Conservation (phyloP, 2,888 invertebrate genomes). For the Parochlus steinenii region DNA sequence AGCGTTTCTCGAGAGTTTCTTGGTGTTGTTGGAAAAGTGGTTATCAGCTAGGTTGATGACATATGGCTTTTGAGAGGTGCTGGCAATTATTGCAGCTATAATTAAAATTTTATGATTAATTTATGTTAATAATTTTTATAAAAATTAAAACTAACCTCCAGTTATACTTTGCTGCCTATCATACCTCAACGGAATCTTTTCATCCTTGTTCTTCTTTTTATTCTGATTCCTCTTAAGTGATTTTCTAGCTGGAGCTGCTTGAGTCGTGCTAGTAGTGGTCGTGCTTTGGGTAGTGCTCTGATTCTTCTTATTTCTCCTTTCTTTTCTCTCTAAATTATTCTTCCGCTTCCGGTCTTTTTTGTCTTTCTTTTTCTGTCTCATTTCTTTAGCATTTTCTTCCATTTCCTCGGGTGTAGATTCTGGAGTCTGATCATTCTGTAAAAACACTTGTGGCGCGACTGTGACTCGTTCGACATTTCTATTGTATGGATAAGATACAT, state of each 20-base stretch:
- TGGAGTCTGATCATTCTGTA: slow-evolving; percentile 25
- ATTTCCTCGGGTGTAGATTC: slow-evolving; percentile 18
- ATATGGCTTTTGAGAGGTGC: slow-evolving; percentile 4
- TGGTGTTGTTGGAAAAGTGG: not conserved
- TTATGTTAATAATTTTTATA: too few relatives aligned
- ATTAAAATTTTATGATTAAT: too few relatives aligned
- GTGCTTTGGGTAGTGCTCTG: slow-evolving; percentile 11
- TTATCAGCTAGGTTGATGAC: slow-evolving; percentile 9
- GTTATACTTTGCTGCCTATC: too few relatives aligned
- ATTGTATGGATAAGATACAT: slow-evolving; percentile 9
- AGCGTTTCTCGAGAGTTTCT: slow-evolving; percentile 6
- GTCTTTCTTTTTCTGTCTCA: slow-evolving; percentile 13
- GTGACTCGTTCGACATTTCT: slow-evolving; percentile 16
- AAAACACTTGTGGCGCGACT: slow-evolving; percentile 26
- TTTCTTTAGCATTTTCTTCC: slow-evolving; percentile 14
- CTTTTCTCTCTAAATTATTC: slow-evolving; percentile 14
- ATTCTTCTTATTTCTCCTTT: slow-evolving; percentile 11
- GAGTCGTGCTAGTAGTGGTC: slow-evolving; percentile 15
- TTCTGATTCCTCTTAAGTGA: not conserved
- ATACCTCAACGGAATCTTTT: too few relatives aligned
- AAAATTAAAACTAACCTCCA: too few relatives aligned
- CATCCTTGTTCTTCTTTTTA: slow-evolving; percentile 8
- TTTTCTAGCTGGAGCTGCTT: slow-evolving; percentile 13
- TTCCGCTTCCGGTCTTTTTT: slow-evolving; percentile 9
- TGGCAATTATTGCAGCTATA: slow-evolving; percentile 1